Evolutionary conservation across 23 tunicate species (phyloP).

Genomic region (Trididemnum clinides): DNA sequence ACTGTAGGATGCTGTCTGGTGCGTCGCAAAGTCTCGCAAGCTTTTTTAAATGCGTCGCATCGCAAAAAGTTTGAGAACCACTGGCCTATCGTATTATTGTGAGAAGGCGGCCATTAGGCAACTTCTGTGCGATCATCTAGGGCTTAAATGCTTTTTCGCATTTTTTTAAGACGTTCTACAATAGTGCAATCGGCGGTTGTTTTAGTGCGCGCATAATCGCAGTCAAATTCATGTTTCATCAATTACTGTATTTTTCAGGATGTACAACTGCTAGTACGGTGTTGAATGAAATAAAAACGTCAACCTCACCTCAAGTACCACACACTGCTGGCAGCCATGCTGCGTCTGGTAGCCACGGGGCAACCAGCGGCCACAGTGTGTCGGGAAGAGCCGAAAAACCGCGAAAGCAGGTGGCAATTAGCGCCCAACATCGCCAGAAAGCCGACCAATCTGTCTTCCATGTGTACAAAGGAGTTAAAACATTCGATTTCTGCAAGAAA

Average conservation of each 20-base stretch:
- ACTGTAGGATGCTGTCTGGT: no score
- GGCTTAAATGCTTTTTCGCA: no score
- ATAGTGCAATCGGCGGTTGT: no score
- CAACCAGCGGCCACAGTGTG: slow-evolving; percentile 2
- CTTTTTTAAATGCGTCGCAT: no score
- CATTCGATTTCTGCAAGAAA: slow-evolving; percentile 72
- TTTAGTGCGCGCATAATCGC: no score
- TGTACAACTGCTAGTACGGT: slow-evolving; percentile 74
- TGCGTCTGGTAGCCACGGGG: neutral
- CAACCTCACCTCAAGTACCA: neutral
- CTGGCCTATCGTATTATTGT: no score
- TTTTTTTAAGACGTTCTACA: no score
- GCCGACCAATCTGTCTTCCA: slow-evolving; percentile 93
- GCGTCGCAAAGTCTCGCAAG: no score
- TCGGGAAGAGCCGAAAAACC: neutral
- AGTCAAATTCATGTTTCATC: no score
- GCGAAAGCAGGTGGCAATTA: slow-evolving; percentile 10
- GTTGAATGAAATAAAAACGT: slow-evolving; percentile 4
- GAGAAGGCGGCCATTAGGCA: no score
- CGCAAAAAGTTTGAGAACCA: no score
- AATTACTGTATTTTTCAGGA: slow-evolving; percentile 23
- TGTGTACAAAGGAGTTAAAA: slow-evolving; percentile 87
- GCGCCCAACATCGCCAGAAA: slow-evolving; percentile 62
- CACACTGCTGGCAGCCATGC: slow-evolving; percentile 5
- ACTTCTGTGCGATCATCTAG: no score